These are phyloP conservation scores for Acleris holmiana DNA, from an alignment of 2,888 invertebrate genomes.

Conservation along the genomic window DNA sequence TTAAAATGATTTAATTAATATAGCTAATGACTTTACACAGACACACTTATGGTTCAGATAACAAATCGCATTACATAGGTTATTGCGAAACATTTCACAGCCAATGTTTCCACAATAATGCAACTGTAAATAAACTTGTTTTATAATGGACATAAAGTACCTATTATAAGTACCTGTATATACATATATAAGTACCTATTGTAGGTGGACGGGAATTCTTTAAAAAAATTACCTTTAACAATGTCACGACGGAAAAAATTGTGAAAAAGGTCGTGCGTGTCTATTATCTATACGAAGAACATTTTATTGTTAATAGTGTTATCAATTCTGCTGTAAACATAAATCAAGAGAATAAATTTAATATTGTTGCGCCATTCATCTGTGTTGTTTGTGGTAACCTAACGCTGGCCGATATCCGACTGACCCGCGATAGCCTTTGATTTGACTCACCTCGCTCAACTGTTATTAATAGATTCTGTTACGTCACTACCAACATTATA, in stretches of 20 bases:
- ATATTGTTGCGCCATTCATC: conserved; percentile 33
- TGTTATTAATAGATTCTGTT: conserved; percentile 30
- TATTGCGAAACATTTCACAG: conserved; percentile 26
- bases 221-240: neutral
- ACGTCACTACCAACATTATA: neutral
- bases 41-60: neutral
- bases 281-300: neutral
- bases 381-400: conserved; percentile 32
- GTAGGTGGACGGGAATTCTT: neutral
- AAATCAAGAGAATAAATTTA: conserved; percentile 35
- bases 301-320: conserved; percentile 1
- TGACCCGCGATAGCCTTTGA: conserved; percentile 28
- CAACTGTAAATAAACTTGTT: neutral
- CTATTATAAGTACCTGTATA: too few species aligned
- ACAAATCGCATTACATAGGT: neutral
- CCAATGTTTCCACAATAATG: conserved; percentile 10
- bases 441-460: conserved; percentile 25
- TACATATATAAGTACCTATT: too few species aligned
- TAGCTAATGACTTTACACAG: conserved; percentile 20
- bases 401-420: conserved; percentile 27
- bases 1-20: conserved; percentile 24
- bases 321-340: conserved; percentile 28
- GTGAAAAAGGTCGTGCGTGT: neutral
- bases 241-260: neutral
- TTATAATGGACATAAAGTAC: too few species aligned